Base-by-base conservation (phyloP, 2,797 vertebrate species). In the Apodemus agrarius region DNA sequence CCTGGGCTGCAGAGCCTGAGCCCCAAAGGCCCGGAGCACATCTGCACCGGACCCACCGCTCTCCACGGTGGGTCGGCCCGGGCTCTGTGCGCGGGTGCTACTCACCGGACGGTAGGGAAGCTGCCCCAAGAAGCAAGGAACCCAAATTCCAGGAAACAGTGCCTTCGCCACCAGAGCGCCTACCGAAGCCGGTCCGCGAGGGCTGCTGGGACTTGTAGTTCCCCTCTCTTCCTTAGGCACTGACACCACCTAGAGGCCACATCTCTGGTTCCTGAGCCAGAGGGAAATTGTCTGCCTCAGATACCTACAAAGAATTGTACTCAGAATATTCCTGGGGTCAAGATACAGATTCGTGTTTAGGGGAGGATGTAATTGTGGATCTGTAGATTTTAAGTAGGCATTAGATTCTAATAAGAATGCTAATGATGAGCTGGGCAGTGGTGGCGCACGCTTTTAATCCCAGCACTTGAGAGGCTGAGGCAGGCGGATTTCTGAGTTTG, bases 191-290 rank as follows among this genome's bases (percentile, higher is more conserved):
- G 93, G 7, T 22, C 69, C 95, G 96, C 96, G 61, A 3, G 40
- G 98, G 97, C 94, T 96, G 96, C 97, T 86, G 99, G 99, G 97
- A 98, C 61, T 90, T 96, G 98, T 98, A 98, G 99, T 98, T 76
- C 24, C 0, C 0, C 6, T 0, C 0, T 0, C 10, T 59, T 46
- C 0, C 24, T 21, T 14, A 40, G 1, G 0, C 52, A 0, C 4
- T 0, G 24, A 17, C 17, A 1, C 0, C 22, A 29, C 12, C 46
- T 4, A 34, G 46, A 72, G 83, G 12, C 1, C 1, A 0, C 40
- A 2, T 9, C 13, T 1, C 1, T 65, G 22, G 63, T 52, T 59
- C 72, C 22, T 29, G 43, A 67, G 8, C 21, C 59, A 6, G 21
- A 89, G 21, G 2, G 3, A n/a, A 54, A 13, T 37, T 21, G 19